A percentile compares a stretch with the other conserved stretches of the same genome.
These are phyloP conservation scores for Budorcas taxicolor DNA, from an alignment of 2,113 vertebrate genomes.

Conservation along the genomic window DNA sequence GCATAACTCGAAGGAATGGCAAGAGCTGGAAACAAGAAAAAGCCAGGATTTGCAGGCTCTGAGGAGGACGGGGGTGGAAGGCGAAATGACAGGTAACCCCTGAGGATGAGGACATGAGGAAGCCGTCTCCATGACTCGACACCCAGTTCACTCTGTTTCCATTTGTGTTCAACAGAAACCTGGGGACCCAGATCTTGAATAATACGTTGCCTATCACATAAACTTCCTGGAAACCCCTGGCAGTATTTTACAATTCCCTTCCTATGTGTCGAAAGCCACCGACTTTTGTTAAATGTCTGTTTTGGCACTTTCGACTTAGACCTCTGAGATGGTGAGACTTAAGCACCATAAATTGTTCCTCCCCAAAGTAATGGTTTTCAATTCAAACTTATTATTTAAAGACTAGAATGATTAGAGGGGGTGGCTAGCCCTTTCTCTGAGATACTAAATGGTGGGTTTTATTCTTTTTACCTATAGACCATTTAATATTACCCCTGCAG, in stretches of 20 bases:
- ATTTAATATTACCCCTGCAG: background rate
- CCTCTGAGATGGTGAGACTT: background rate
- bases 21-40: background rate
- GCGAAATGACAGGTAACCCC: background rate
- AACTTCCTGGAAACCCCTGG: background rate
- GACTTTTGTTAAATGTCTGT: background rate
- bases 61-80: background rate
- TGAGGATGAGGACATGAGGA: background rate
- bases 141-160: background rate
- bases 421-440: background rate
- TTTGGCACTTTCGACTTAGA: background rate
- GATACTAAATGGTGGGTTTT: background rate
- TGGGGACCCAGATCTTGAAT: background rate
- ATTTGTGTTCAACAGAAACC: background rate
- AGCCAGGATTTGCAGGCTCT: background rate
- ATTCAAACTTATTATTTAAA: background rate
- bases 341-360: background rate
- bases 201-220: background rate
- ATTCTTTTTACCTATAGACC: background rate
- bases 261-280: background rate
- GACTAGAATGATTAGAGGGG: background rate
- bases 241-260: background rate
- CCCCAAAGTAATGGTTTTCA: background rate
- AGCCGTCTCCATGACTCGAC: accelerated
- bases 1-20: background rate